Base-by-base conservation (phyloP, 1,140 invertebrate genomes). In the Trichonephila inaurata region DNA sequence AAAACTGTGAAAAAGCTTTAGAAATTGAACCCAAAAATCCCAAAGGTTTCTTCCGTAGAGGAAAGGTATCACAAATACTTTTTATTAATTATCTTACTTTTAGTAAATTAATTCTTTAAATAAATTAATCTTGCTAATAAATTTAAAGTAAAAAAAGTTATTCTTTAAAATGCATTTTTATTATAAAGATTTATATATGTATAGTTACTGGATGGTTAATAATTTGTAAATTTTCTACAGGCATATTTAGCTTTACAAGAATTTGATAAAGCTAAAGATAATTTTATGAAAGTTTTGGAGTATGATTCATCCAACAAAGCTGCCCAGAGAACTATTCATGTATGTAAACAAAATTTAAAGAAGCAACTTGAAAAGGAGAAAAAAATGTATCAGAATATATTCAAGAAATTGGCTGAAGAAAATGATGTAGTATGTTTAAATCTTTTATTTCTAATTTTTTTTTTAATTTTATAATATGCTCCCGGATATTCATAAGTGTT, bases 331-430 rank as follows among this genome's bases (percentile, higher is more conserved):
- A 97, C 99, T 95, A 96, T 98, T 28, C 95, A 96, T 2, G 95
- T 97, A 28, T 98, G 98, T 95, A 97, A 97, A 88, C 96, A 97
- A 92, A 96, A 97, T 83, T 96, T 99, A 10, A 97, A 97, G 95
- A 97, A 98, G 94, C 97, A 98, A 94, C 96, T 97, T 91, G 96
- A 97, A 81, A 97, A 97, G 94, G 99, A 99, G 95, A 99, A 98
- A 96, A 97, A 98, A 95, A 96, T 98, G n/a, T 99, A 99, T 96
- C 97, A 97, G 5, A 99, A 98, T 95, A 99, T 99, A 98, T 99
- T 99, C 95, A 95, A 96, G 14, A 97, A 97, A 94, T 95, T 96
- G 94, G 95, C 96, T 58, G 95, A 95, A 94, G 94, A 95, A 58
- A 90, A 66, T n/a, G 82, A 69, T 14, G 24, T 66, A 21, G 33